A percentile compares a stretch with the other conserved stretches of the same genome.
phyloP scores from a whole-genome alignment of 1,140 invertebrate genomes.

The Lepidostoma basale region DNA sequence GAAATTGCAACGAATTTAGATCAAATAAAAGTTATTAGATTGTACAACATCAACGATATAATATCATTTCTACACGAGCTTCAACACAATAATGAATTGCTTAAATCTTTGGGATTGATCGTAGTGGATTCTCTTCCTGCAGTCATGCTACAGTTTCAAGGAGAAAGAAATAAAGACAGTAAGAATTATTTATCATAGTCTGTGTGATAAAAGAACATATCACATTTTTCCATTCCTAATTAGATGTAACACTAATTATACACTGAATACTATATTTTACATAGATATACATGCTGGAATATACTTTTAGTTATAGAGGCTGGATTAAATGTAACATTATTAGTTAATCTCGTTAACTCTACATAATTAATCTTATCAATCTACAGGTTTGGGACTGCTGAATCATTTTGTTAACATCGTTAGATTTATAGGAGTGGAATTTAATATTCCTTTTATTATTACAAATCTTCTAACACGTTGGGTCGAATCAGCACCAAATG shows the following conservation, averaged over 20 bases:
- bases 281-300: no score
- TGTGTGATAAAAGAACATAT: no score
- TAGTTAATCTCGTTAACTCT: no score
- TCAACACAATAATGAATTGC: slow-evolving; percentile 50
- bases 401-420: slow-evolving; percentile 64
- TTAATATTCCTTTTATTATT: slow-evolving; percentile 60
- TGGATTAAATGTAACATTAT: no score
- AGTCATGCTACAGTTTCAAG: slow-evolving; percentile 58
- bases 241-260: no score
- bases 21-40: slow-evolving; percentile 54
- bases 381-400: slow-evolving; percentile 56
- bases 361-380: slow-evolving; percentile 11
- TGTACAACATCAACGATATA: slow-evolving; percentile 59
- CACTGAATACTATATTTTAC: no score
- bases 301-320: no score
- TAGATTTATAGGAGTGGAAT: slow-evolving; percentile 61
- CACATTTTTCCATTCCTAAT: no score
- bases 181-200: slow-evolving; percentile 49
- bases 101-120: slow-evolving; percentile 57
- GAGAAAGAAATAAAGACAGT: slow-evolving; percentile 56
- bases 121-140: slow-evolving; percentile 70
- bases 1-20: slow-evolving; percentile 56
- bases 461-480: slow-evolving; percentile 66
- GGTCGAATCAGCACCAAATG: slow-evolving; percentile 55
- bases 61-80: slow-evolving; percentile 57